Base-by-base conservation (phyloP, 2,888 invertebrate genomes). In the Caradrina clavipalpis region DNA sequence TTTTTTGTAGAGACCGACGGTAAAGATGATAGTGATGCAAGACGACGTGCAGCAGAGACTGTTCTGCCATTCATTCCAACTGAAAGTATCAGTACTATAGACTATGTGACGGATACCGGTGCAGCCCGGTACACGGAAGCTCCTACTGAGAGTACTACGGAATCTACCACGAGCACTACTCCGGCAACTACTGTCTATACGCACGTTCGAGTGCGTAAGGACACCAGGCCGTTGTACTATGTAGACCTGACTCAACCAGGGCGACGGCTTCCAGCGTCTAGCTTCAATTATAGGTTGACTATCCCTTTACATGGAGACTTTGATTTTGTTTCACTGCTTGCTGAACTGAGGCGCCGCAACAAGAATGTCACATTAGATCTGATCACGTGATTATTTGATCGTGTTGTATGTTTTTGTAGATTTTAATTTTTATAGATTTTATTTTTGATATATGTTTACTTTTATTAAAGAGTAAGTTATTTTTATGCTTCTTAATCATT, bases 331-430 rank as follows among this genome's bases (percentile, higher is more conserved):
- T 31, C 80, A 8, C 79, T 92, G 6, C 69, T 92, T 57, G 67
- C 85, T 15, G 87, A 85, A 68, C 84, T 92, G 66, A 83, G 86
- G 39, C 62, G 61, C n/a, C 78, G 67, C 58, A 88, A 87, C 56
- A 85, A 79, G 67, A 91, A 91, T 74, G 73, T 88, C 3, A 91
- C 92, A 0, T 69, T 92, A 42, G 85, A 92, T 76, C 82, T 92
- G 65, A 69, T 91, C 61, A 81, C 84, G 45, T 81, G 71, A 85
- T 49, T 51, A 59, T 70, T 54, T 65, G 15, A 69, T 68, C 42
- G 21, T 59, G 19, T 45, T 17, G 17, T 39, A 11, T 63, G 10
- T 6, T 35, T 11, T 11, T 2, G 26, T 45, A 0, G 6, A 19
- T 68, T 62, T 56, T 17, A 26, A 13, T 50, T 61, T 57, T 35